Conservation (phyloP, 2,113 vertebrate species). For the Oxygymnocypris stewartii region DNA sequence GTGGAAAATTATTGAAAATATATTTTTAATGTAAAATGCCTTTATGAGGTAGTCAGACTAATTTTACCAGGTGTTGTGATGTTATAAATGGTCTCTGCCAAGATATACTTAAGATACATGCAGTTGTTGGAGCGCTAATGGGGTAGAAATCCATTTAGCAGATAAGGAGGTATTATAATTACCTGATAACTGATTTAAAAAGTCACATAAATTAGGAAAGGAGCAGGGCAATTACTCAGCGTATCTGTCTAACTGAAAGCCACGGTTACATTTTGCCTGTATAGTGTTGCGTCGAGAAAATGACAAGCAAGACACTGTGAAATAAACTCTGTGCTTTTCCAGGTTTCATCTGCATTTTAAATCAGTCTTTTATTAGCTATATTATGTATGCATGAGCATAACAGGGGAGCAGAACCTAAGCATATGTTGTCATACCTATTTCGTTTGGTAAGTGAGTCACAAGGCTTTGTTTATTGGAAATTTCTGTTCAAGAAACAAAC, state of each 20-base stretch:
- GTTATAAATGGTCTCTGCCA: conserved; percentile 13
- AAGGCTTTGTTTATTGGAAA: conserved; percentile 38
- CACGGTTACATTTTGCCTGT: background rate
- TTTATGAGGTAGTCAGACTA: background rate
- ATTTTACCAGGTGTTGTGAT: conserved; percentile 20
- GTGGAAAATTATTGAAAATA: background rate
- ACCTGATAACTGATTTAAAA: conserved; percentile 35
- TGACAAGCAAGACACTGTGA: conserved; percentile 16
- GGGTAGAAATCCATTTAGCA: conserved; percentile 25
- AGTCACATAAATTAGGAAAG: conserved; percentile 26
- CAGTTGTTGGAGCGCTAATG: conserved; percentile 25
- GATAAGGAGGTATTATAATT: conserved; percentile 28
- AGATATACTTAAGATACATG: background rate
- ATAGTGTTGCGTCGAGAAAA: background rate
- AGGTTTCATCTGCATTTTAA: conserved; percentile 38
- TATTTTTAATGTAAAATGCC: conserved; percentile 29
- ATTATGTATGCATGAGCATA: conserved; percentile 33
- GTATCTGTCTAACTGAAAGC: conserved; percentile 6
- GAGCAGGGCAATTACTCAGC: conserved; percentile 23
- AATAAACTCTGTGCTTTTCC: conserved; percentile 15
- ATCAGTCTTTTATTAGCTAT: conserved; percentile 12
- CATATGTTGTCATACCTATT: conserved; percentile 29
- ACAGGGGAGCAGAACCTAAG: conserved; percentile 7
- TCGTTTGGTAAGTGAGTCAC: conserved; percentile 22
- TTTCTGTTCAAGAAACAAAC: conserved; percentile 25